These are phyloP conservation scores for Alsophila aescularia DNA, from an alignment of 2,888 invertebrate species.

Conservation along the genomic window DNA sequence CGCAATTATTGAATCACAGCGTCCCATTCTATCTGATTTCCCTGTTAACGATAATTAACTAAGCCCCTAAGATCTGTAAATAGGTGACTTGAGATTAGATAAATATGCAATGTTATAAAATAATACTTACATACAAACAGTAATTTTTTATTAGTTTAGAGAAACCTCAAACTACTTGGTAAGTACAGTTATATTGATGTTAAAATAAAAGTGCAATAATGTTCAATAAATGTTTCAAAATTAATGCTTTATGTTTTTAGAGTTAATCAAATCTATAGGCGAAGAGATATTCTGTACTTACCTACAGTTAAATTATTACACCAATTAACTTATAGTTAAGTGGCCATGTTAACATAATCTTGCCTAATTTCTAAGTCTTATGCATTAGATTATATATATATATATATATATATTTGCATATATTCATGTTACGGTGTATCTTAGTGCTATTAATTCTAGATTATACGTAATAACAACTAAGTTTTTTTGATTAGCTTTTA, in stretches of 20 bases:
- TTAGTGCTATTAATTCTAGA: not conserved
- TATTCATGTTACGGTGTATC: not conserved
- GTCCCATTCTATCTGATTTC: too few relatives aligned
- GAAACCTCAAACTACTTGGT: conserved; percentile 28
- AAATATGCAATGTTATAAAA: not conserved
- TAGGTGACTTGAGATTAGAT: not conserved
- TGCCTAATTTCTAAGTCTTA: conserved; percentile 25
- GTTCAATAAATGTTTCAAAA: conserved; percentile 19
- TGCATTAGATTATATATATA: not conserved
- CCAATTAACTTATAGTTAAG: conserved; percentile 18
- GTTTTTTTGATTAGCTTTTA: not conserved
- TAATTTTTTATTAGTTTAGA: not conserved
- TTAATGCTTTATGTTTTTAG: conserved; percentile 41
- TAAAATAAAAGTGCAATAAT: conserved; percentile 23
- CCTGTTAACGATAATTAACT: too few relatives aligned
- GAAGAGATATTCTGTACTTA: conserved; percentile 42
- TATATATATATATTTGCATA: too few relatives aligned
- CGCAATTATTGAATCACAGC: too few relatives aligned
- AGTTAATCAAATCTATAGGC: conserved; percentile 26
- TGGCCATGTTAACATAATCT: conserved; percentile 33
- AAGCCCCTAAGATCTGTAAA: too few relatives aligned
- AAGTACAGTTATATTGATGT: conserved; percentile 48
- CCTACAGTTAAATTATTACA: conserved; percentile 24
- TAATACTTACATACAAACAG: conserved; percentile 16
- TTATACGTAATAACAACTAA: too few relatives aligned